These are phyloP conservation scores for Onchidella celtica DNA, from an alignment of 2,888 invertebrate species.

Conservation along the genomic window DNA sequence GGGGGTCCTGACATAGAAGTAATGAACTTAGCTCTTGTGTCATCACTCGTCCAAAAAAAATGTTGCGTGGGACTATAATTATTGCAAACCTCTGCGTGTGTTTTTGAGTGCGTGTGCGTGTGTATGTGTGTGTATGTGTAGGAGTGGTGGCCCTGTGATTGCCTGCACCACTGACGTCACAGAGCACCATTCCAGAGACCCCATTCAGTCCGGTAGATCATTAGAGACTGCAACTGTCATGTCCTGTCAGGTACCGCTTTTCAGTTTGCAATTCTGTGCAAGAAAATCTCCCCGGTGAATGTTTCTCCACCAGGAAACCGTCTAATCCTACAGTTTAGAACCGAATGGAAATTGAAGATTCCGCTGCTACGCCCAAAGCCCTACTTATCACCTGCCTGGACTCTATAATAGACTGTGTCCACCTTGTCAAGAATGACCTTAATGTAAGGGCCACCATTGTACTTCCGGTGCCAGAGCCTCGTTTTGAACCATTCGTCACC, in stretches of 20 bases:
- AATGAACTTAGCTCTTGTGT: too few species aligned
- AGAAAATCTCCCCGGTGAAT: neutral
- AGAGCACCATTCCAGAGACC: too few species aligned
- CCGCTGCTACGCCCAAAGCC: constrained; percentile 30
- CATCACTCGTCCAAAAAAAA: too few species aligned
- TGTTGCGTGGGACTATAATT: too few species aligned
- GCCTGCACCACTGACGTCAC: too few species aligned
- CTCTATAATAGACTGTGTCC: constrained; percentile 4
- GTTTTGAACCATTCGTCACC: constrained; percentile 46
- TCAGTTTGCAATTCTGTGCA: neutral
- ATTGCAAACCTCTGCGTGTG: neutral
- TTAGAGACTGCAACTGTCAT: too few species aligned
- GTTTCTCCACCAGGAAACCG: neutral
- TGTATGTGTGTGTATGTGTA: neutral
- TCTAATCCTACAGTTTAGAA: neutral
- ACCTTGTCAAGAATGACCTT: constrained; percentile 28
- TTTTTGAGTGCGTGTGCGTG: constrained; percentile 1
- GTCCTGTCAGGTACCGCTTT: too few species aligned
- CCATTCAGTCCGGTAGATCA: too few species aligned
- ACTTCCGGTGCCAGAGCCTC: constrained; percentile 41
- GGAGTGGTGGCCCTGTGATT: too few species aligned
- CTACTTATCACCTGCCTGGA: constrained; percentile 43
- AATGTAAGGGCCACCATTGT: constrained; percentile 36
- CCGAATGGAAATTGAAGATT: constrained; percentile 30
- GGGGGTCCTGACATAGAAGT: too few species aligned